Percentiles rank a stretch among this genome's conserved stretches.
Evolutionary conservation across 2,888 invertebrate genomes (phyloP).

Genomic region (Eudemis profundana): DNA sequence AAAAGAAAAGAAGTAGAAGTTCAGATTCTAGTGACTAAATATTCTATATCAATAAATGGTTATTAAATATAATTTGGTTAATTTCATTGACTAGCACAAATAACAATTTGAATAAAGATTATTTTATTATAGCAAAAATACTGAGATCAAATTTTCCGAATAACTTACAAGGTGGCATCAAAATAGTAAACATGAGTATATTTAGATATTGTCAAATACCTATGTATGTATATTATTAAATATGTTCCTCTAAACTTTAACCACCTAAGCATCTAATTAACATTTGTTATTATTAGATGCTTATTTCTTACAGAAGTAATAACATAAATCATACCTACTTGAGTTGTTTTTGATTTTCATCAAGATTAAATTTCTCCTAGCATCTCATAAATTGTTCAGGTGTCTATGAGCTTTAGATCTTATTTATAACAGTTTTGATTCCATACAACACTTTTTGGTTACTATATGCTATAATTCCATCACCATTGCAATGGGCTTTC

Average conservation of each 20-base stretch:
- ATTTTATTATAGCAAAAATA: neutral
- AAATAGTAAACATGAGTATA: neutral
- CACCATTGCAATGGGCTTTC: constrained; percentile 69
- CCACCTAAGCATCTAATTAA: too few species aligned
- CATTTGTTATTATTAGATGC: too few species aligned
- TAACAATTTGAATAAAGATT: constrained; percentile 13
- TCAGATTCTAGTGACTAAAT: constrained; percentile 57
- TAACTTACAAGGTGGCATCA: neutral
- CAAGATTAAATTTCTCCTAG: neutral
- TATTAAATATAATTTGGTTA: neutral
- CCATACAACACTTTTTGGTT: constrained; percentile 57
- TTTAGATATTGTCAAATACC: too few species aligned
- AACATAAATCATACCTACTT: too few species aligned
- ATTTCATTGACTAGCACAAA: constrained; percentile 9
- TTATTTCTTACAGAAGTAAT: too few species aligned
- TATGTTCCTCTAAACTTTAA: too few species aligned
- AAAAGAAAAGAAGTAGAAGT: constrained; percentile 64
- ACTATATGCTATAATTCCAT: constrained; percentile 72
- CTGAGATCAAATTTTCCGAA: too few species aligned
- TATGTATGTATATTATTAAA: too few species aligned
- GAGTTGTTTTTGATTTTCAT: neutral
- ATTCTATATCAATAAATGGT: constrained; percentile 13
- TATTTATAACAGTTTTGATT: constrained; percentile 53
- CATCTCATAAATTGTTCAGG: neutral
- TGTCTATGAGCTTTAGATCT: neutral